These are phyloP conservation scores for Paragorgia papillata DNA, from an alignment of 92 coral and sea anemone genomes.

Conservation along the genomic window DNA sequence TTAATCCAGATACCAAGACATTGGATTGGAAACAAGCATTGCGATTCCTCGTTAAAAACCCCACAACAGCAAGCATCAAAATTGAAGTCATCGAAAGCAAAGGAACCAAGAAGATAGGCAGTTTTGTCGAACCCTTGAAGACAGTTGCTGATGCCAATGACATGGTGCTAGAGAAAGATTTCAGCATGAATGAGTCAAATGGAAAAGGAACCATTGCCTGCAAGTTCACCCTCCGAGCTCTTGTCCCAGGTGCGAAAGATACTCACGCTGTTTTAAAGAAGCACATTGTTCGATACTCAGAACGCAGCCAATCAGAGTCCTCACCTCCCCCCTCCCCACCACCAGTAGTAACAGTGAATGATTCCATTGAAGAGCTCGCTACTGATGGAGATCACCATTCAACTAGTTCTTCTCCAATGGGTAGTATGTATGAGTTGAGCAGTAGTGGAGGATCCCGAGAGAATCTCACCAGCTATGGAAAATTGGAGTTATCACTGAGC, in stretches of 20 bases:
- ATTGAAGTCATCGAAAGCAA: conserved; percentile 86
- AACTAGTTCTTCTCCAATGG: conserved; percentile 56
- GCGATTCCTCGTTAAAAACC: conserved; percentile 80
- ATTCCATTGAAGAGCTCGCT: conserved; percentile 26
- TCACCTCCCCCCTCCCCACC: conserved; percentile 17
- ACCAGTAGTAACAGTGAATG: neutral
- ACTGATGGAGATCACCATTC: conserved; percentile 15
- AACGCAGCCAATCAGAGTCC: conserved; percentile 4
- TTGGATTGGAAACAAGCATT: conserved; percentile 91
- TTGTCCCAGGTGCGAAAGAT: conserved; percentile 53
- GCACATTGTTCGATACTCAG: conserved; percentile 11
- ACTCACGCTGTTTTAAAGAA: conserved; percentile 10
- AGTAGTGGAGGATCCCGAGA: conserved; percentile 69
- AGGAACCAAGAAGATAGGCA: conserved; percentile 74
- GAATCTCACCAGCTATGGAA: conserved; percentile 75
- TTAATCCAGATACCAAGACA: conserved; percentile 57
- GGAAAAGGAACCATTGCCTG: conserved; percentile 85
- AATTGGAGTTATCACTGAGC: conserved; percentile 69
- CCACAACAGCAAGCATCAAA: conserved; percentile 66
- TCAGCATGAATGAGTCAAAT: conserved; percentile 73
- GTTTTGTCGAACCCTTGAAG: conserved; percentile 60
- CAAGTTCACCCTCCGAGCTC: conserved; percentile 76
- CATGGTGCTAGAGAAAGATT: conserved; percentile 65
- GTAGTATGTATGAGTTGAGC: conserved; percentile 82
- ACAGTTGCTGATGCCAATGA: conserved; percentile 66